Percentiles rank a stretch among this genome's conserved stretches.
These are phyloP conservation scores for Fopius arisanus DNA, from an alignment of 1,140 invertebrate genomes.

Conservation along the genomic window DNA sequence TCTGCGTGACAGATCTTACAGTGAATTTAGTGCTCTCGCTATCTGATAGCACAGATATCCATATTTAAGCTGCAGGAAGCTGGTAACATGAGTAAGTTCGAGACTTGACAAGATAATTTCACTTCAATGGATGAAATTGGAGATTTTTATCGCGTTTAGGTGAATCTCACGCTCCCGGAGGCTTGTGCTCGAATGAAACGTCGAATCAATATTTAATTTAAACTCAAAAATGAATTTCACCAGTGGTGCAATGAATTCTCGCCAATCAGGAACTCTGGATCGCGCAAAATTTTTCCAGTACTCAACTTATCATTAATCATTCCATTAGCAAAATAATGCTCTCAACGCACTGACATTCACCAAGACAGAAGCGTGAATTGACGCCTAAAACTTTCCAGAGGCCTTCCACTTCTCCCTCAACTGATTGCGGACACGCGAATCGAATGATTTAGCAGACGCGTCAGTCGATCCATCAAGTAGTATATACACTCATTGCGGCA, in stretches of 20 bases:
- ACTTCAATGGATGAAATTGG: not conserved
- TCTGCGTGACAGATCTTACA: not conserved
- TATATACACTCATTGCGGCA: not conserved
- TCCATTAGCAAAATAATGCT: not conserved
- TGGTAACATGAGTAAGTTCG: not conserved
- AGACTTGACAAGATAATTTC: not conserved
- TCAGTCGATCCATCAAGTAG: conserved; percentile 29
- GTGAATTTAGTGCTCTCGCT: not conserved
- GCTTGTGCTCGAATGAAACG: no score
- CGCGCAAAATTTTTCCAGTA: no score
- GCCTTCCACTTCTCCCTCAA: conserved; percentile 9
- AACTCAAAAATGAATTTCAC: no score
- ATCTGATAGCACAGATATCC: not conserved
- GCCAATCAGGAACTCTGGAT: no score
- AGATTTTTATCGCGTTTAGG: not conserved
- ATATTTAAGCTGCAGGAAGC: not conserved
- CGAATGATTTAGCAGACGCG: conserved; percentile 35
- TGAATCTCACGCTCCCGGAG: no score
- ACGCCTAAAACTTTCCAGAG: conserved; percentile 19
- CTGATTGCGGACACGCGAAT: conserved; percentile 28
- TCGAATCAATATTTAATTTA: no score
- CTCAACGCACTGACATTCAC: not conserved
- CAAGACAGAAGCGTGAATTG: not conserved
- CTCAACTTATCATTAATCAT: not conserved
- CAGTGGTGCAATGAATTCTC: no score